Conservation (phyloP, 2,797 vertebrate genomes). For the Carduelis carduelis region DNA sequence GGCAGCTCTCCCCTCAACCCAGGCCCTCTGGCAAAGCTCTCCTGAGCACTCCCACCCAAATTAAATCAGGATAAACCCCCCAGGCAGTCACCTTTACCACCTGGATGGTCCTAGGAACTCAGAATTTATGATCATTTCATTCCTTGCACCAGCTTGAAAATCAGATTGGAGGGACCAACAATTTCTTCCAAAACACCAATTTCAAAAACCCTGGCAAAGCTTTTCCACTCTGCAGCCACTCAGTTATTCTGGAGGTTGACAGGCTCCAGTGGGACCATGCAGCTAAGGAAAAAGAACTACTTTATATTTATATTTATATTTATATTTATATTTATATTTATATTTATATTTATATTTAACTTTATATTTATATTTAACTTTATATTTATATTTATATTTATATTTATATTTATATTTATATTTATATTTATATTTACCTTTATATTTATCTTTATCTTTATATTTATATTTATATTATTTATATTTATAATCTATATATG, state of each 20-base stretch:
- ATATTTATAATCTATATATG: no score
- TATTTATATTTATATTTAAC: no score
- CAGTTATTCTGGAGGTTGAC: neutral
- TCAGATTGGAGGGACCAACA: neutral
- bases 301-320: no score
- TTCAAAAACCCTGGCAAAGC: neutral
- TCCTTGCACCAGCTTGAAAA: neutral
- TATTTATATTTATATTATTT: no score
- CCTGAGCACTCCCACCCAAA: neutral
- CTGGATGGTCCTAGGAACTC: neutral
- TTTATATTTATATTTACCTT: no score
- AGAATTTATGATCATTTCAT: neutral
- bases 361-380: no score
- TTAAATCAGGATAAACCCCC: neutral
- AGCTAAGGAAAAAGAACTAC: neutral
- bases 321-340: no score
- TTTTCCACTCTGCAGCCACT: neutral
- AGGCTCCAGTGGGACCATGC: neutral
- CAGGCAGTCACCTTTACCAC: neutral
- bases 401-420: no score
- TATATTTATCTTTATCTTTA: neutral
- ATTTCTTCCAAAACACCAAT: neutral
- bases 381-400: neutral
- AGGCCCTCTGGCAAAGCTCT: neutral
- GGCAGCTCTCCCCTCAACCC: neutral